Evolutionary conservation across 1,140 invertebrate genomes (phyloP).

Genomic region (Ips nitidus): DNA sequence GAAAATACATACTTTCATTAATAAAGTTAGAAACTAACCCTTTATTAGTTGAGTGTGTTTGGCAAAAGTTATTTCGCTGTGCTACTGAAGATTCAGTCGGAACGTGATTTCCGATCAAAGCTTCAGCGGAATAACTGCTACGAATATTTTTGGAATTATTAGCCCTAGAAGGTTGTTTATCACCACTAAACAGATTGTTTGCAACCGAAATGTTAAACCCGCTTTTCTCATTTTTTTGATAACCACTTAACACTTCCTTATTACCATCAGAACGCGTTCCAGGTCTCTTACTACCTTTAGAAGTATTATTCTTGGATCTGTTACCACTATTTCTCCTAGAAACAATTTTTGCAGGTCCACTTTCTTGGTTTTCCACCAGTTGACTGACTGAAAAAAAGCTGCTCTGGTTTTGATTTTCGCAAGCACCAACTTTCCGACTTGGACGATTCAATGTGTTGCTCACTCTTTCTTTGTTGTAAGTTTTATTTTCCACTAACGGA

Average conservation of each 20-base stretch:
- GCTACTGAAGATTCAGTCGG: not conserved
- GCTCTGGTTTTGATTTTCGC: slow-evolving; percentile 32
- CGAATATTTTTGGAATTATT: slow-evolving; percentile 36
- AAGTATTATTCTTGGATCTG: slow-evolving; percentile 25
- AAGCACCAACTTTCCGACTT: slow-evolving; percentile 24
- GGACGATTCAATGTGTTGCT: slow-evolving; percentile 40
- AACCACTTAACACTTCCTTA: slow-evolving; percentile 11
- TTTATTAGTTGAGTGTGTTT: slow-evolving; percentile 26
- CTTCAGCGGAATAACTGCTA: slow-evolving; percentile 63
- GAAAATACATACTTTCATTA: slow-evolving; percentile 47
- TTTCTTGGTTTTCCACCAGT: slow-evolving; percentile 62
- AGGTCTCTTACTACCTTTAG: slow-evolving; percentile 25
- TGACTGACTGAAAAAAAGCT: slow-evolving; percentile 67
- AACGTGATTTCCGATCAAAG: slow-evolving; percentile 55
- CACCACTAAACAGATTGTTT: slow-evolving; percentile 39
- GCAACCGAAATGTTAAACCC: slow-evolving; percentile 28
- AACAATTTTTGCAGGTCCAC: slow-evolving; percentile 33
- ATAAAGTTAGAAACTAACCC: slow-evolving; percentile 40
- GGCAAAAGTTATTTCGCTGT: slow-evolving; percentile 39
- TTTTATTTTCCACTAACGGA: slow-evolving; percentile 39
- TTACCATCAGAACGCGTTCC: slow-evolving; percentile 2
- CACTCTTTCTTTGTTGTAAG: slow-evolving; percentile 35
- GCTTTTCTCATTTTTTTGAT: slow-evolving; percentile 36
- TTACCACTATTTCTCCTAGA: slow-evolving; percentile 43
- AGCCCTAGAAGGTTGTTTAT: slow-evolving; percentile 24